These are phyloP conservation scores for Yponomeuta malinellus DNA, from an alignment of 2,888 invertebrate genomes.

Conservation along the genomic window DNA sequence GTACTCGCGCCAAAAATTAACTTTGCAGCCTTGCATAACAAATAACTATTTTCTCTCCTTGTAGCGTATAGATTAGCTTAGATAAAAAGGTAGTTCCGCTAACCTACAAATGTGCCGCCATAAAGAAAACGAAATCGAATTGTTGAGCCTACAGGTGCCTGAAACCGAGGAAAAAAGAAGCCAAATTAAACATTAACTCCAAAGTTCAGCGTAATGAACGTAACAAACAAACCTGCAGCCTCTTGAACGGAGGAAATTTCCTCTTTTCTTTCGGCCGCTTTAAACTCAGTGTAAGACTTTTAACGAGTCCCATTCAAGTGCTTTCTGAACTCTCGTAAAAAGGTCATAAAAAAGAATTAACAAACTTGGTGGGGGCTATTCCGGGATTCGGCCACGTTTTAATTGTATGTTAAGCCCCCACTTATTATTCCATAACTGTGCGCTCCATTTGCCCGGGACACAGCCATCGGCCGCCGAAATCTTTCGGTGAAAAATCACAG, in stretches of 20 bases:
- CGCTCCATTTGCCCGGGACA: slow-evolving; percentile 35
- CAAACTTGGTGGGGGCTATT: slow-evolving; percentile 35
- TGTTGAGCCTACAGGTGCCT: neutral
- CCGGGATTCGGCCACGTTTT: slow-evolving; percentile 34
- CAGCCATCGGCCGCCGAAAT: slow-evolving; percentile 19
- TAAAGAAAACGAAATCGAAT: too few relatives aligned
- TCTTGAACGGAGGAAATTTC: slow-evolving; percentile 35
- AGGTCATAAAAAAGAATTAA: slow-evolving; percentile 59
- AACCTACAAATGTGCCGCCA: too few relatives aligned
- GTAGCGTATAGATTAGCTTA: too few relatives aligned
- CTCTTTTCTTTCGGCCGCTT: slow-evolving; percentile 42
- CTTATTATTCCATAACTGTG: slow-evolving; percentile 53
- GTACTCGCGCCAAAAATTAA: too few relatives aligned
- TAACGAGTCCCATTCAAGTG: slow-evolving; percentile 60
- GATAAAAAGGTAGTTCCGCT: too few relatives aligned
- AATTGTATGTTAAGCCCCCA: slow-evolving; percentile 54
- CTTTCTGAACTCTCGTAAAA: slow-evolving; percentile 63
- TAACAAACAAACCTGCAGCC: slow-evolving; percentile 54
- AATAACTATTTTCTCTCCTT: too few relatives aligned
- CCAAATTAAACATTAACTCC: slow-evolving; percentile 51
- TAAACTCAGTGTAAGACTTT: slow-evolving; percentile 53
- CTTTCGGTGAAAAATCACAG: slow-evolving; percentile 32
- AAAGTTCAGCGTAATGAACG: slow-evolving; percentile 38
- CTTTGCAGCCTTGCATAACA: too few relatives aligned
- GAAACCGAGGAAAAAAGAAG: slow-evolving; percentile 24